phyloP scores from a whole-genome alignment of 2,888 invertebrate species.

The Iselma pallidipennis region DNA sequence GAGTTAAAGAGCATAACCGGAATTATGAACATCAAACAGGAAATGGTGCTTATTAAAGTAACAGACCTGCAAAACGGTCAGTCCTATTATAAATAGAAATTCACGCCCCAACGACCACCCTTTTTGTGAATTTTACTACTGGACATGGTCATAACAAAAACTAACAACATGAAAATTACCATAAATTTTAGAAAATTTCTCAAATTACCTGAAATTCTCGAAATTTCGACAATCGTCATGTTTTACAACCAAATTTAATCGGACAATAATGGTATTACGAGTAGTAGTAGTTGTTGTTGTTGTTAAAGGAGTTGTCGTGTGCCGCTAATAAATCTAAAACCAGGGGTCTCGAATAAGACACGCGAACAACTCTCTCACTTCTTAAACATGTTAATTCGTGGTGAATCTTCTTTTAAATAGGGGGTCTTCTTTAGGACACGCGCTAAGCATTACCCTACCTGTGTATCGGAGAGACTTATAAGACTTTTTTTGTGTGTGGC shows the following conservation, averaged over 20 bases:
- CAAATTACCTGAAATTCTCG: not conserved
- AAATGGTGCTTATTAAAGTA: conserved; percentile 33
- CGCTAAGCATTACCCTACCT: conserved; percentile 34
- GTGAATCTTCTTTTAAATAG: conserved; percentile 44
- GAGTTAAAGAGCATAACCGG: not conserved
- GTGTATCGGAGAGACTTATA: conserved; percentile 25
- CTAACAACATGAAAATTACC: conserved; percentile 3
- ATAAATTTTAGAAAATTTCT: not conserved
- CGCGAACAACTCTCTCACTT: conserved; percentile 19
- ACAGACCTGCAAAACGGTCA: conserved; percentile 37
- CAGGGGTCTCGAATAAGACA: conserved; percentile 21
- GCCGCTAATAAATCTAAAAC: conserved; percentile 31
- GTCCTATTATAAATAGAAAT: conserved; percentile 22
- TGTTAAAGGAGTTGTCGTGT: conserved; percentile 26
- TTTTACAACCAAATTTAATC: not conserved
- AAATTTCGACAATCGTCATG: not conserved
- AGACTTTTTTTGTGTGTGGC: conserved; percentile 22
- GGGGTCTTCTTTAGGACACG: conserved; percentile 36
- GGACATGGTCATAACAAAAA: not conserved
- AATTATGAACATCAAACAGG: conserved; percentile 16
- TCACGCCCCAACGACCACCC: conserved; percentile 39
- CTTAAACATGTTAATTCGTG: conserved; percentile 31
- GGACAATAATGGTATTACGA: not conserved
- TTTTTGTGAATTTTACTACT: conserved; percentile 21
- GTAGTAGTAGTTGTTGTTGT: not conserved